Base-by-base conservation (phyloP, 2,797 vertebrate species). In the Lithobates pipiens region DNA sequence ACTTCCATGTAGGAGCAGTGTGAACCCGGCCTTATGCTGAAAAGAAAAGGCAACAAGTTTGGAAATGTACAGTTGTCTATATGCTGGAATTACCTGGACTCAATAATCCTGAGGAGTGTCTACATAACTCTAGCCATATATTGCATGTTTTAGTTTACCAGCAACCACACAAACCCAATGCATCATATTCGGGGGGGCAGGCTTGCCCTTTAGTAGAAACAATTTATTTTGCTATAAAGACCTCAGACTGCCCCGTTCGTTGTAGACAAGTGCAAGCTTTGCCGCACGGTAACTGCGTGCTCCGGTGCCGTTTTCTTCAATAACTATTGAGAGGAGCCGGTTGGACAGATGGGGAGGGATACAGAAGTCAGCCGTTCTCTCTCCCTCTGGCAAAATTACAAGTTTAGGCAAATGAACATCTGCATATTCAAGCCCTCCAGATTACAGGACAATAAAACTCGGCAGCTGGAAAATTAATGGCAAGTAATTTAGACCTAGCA, bases 331-430 rank as follows among this genome's bases (percentile, higher is more conserved):
- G 76, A 77, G 68, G 25, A 25, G 73, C 57, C 32, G 76, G 72
- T 46, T 42, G 83, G 69, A 75, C 83, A 78, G 75, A 76, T 81
- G 77, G 86, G 54, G 2, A 67, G 77, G 61, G 80, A 80, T 15
- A 68, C 69, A 79, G 76, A 63, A 42, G 68, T 80, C 79, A 80
- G 65, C 34, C 36, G 34, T 42, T 83, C 70, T 18, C 36, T 69
- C 61, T 76, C 54, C 74, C 63, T 46, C 27, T 78, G 76, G 50
- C 77, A 68, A 76, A 81, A 57, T 75, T 76, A 80, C 77, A 80
- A 70, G 72, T 81, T 76, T 70, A 75, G 57, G 68, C 36, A 69
- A 79, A 42, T 57, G 34, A 76, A 76, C 44, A 86, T 82, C 79
- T 78, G 68, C 74, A 46, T 54, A 54, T 46, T 34, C 16, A 63